Percentiles rank a stretch among this genome's conserved stretches.
phyloP scores from a whole-genome alignment of 2,888 invertebrate genomes.

The Aspidiotus rigidus region DNA sequence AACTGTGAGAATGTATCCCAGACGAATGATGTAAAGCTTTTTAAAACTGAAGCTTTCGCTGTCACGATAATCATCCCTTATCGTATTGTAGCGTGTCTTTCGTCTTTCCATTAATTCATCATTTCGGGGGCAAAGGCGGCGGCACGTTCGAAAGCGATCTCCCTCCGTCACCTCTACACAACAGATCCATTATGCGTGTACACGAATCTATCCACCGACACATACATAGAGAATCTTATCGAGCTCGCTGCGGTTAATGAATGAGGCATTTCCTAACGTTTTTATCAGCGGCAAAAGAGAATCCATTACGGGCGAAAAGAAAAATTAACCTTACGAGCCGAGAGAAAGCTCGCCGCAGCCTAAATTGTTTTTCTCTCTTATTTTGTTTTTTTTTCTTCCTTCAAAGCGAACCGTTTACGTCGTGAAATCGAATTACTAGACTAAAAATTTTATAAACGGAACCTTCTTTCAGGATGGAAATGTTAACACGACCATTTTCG shows the following conservation, averaged over 20 bases:
- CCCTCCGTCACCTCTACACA: too few relatives aligned
- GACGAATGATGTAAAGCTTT: not conserved
- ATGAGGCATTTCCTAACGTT: conserved; percentile 22
- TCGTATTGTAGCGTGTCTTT: conserved; percentile 1
- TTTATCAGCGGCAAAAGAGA: conserved; percentile 12
- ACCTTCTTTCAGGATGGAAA: not conserved
- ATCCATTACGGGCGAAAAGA: conserved; percentile 18
- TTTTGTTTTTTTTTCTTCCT: too few relatives aligned
- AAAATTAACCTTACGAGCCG: not conserved
- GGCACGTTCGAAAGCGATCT: not conserved
- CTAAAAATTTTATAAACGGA: not conserved
- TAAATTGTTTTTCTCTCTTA: too few relatives aligned
- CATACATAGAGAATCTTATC: conserved; percentile 1
- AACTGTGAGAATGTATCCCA: too few relatives aligned
- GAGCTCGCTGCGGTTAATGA: conserved; percentile 15
- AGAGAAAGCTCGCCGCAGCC: too few relatives aligned
- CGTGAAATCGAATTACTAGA: too few relatives aligned
- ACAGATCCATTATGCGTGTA: too few relatives aligned
- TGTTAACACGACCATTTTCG: too few relatives aligned
- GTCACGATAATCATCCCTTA: conserved; percentile 22
- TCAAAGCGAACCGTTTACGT: too few relatives aligned
- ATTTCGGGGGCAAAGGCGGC: conserved; percentile 7
- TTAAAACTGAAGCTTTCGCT: not conserved
- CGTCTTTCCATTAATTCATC: conserved; percentile 14
- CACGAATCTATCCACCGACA: not conserved